Percentiles rank a stretch among this genome's conserved stretches.
Conservation (phyloP, 2,113 vertebrate genomes). For the Phaethornis superciliosus region DNA sequence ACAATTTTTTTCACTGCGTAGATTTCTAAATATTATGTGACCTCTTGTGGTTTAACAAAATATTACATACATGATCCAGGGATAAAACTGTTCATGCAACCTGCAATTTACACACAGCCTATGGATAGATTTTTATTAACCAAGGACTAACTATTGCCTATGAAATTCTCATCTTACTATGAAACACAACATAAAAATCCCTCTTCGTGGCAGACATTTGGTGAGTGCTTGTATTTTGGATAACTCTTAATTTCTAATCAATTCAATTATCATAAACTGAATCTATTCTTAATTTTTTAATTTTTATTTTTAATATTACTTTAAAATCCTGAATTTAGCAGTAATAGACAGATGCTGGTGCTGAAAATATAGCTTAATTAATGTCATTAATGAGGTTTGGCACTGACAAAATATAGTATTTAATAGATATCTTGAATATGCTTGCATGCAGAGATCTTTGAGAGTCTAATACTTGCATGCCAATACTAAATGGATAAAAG, state of each 20-base stretch:
- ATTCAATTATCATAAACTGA: neutral
- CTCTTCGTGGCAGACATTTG: neutral
- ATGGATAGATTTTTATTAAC: neutral
- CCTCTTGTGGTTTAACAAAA: slow-evolving; percentile 66
- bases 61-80: slow-evolving; percentile 21
- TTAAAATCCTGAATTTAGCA: neutral
- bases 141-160: neutral
- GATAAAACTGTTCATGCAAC: neutral
- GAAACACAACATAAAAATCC: neutral
- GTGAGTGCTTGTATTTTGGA: neutral
- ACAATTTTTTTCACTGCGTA: neutral
- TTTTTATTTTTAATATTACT: neutral
- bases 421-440: neutral
- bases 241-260: neutral
- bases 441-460: neutral
- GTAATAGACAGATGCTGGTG: neutral
- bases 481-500: neutral
- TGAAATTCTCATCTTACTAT: neutral
- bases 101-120: neutral
- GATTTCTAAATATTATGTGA: slow-evolving; percentile 62
- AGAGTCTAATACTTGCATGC: accelerated
- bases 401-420: neutral
- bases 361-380: neutral
- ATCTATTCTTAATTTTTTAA: neutral
- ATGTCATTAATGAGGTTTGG: neutral